A percentile compares a stretch with the other conserved stretches of the same genome.
These are phyloP conservation scores for Salticus scenicus DNA, from an alignment of 2,888 invertebrate species.

Conservation along the genomic window DNA sequence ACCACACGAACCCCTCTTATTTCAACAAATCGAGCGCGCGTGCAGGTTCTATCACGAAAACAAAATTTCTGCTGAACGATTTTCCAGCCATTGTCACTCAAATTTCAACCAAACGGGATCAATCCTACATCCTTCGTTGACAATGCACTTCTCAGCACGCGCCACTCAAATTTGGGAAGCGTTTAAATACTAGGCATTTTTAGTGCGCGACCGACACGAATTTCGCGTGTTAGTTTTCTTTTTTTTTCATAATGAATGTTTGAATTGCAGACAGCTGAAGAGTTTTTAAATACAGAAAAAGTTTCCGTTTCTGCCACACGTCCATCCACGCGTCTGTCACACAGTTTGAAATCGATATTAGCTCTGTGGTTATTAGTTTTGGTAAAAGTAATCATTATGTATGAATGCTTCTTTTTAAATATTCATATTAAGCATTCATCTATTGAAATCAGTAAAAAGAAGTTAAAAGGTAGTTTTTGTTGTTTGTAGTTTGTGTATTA, in stretches of 20 bases:
- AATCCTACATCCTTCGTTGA: conserved; percentile 11
- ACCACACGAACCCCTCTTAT: background rate
- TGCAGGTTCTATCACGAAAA: background rate
- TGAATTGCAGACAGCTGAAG: conserved; percentile 10
- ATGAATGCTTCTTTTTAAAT: background rate
- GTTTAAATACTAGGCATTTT: background rate
- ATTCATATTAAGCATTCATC: background rate
- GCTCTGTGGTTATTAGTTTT: background rate
- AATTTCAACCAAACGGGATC: background rate
- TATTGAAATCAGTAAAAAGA: background rate
- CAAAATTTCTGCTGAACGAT: background rate
- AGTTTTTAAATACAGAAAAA: background rate
- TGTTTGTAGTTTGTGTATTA: too few relatives aligned
- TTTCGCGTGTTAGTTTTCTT: background rate
- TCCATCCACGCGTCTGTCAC: background rate
- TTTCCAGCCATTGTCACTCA: conserved; percentile 17
- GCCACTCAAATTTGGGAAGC: background rate
- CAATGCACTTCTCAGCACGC: conserved; percentile 17
- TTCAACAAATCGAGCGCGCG: conserved; percentile 17
- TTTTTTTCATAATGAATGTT: background rate
- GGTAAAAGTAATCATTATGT: background rate
- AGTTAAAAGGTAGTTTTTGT: background rate
- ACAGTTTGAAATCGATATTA: background rate
- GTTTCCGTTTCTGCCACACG: background rate
- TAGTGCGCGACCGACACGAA: background rate